Evolutionary conservation across 2,113 vertebrate genomes (phyloP).

Genomic region (Xenus cinereus): DNA sequence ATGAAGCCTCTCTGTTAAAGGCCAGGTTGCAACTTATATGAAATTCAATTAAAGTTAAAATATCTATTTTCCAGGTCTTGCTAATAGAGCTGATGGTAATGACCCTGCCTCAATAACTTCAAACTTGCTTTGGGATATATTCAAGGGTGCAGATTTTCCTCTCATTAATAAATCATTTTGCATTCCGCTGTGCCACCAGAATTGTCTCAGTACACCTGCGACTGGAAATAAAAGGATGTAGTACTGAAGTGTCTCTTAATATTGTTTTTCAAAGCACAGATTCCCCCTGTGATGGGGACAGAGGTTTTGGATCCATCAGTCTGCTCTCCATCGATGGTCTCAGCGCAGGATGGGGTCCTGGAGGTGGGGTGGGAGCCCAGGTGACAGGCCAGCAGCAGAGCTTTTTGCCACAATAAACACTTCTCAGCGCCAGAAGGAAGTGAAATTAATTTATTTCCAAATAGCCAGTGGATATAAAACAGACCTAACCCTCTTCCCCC

Average conservation of each 20-base stretch:
- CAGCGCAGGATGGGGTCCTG: not conserved
- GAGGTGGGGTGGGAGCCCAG: rapidly evolving
- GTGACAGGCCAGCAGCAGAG: not conserved
- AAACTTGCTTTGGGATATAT: conserved; percentile 22
- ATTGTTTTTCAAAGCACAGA: not conserved
- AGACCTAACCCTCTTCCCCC: too few species aligned
- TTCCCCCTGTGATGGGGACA: too few species aligned
- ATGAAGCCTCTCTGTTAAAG: not conserved
- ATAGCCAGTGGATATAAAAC: not conserved
- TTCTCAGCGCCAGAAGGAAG: not conserved
- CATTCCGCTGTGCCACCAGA: not conserved
- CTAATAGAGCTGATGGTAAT: conserved; percentile 16
- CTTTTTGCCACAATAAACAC: rapidly evolving
- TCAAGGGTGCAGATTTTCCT: not conserved
- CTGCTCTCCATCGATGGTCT: not conserved
- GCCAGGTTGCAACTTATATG: conserved; percentile 5
- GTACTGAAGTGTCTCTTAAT: not conserved
- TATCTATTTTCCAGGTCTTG: conserved; percentile 37
- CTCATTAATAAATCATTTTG: conserved; percentile 15
- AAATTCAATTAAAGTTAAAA: conserved; percentile 68
- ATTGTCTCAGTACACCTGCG: not conserved
- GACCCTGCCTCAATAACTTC: conserved; percentile 11
- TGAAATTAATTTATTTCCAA: too few species aligned
- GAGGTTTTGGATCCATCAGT: not conserved
- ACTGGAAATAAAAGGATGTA: not conserved